Evolutionary conservation across 2,113 vertebrate genomes (phyloP), one percentile per base, ranked within the genome.

Genomic region (Ceyx cyanopectus): DNA sequence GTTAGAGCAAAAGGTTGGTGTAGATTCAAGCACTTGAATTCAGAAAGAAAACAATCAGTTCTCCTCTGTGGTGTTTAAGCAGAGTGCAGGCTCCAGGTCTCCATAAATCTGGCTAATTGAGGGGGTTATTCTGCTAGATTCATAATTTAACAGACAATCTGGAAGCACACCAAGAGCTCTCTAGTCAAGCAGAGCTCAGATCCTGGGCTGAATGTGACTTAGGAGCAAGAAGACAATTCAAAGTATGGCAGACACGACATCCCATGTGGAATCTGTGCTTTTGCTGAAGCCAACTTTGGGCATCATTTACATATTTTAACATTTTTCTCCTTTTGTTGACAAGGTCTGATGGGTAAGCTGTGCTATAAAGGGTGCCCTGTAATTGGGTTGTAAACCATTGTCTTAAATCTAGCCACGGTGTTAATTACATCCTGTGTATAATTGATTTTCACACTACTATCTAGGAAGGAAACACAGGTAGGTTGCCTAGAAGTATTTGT

Each of bases 391-490:
- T 93, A 95, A 91, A 92, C 95, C 91, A 79, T 13, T 81, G 93
- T 92, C 93, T 97, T 95, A 70, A 77, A 75, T 94, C 68, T 61
- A 87, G 74, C 65, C 82, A 89, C 81, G 62, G 41, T 4, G 61
- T 87, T 96, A 96, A 96, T 95, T 90, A 94, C 94, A 96, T 88
- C 93, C 91, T 95, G 92, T 23, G 63, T 87, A 29, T 91, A 95
- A 96, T 9, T 96, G 95, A 94, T 94, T 95, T 95, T 82, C 92
- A 93, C 90, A 93, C 88, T 34, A 57, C 48, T 79, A 45, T 67
- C 89, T 89, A 87, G 87, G 85, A 93, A 91, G 81, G n/a, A 89
- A 91, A 53, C 60, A 62, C 1, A 89, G 89, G 89, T 85, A 76
- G 58, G 62, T 57, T 89, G 69, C 30, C 41, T 8, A 66, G 21